Conservation (phyloP, 1,140 invertebrate genomes). For the Saccostrea glomerata region DNA sequence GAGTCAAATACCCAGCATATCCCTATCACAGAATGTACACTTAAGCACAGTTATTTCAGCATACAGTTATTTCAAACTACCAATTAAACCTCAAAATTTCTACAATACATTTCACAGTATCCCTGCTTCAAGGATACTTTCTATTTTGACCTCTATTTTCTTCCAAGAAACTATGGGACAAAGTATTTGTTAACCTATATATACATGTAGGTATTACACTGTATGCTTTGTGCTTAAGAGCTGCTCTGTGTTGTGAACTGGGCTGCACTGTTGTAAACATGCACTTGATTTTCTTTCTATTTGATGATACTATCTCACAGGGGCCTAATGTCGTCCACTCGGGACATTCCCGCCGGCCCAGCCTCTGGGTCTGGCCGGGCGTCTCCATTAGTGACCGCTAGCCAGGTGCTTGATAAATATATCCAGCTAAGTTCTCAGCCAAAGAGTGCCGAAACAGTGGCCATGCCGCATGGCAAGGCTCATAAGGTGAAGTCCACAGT, state of each 20-base stretch:
- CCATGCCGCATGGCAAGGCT: constrained; percentile 44
- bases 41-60: not conserved
- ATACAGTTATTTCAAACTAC: not conserved
- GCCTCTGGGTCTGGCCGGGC: constrained; percentile 55
- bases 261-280: constrained; percentile 29
- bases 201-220: too few species aligned
- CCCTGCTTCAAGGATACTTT: too few species aligned
- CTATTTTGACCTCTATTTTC: not conserved
- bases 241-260: constrained; percentile 1
- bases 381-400: constrained; percentile 66
- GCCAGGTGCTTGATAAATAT: constrained; percentile 68
- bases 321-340: constrained; percentile 55
- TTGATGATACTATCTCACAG: constrained; percentile 55
- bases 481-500: constrained; percentile 53
- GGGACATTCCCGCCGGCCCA: constrained; percentile 19
- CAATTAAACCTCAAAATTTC: not conserved
- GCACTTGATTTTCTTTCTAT: constrained; percentile 46
- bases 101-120: not conserved
- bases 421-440: constrained; percentile 59
- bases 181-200: not conserved
- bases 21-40: not conserved
- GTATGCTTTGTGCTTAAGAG: not conserved
- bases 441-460: constrained; percentile 35
- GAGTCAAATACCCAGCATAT: not conserved
- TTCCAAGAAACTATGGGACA: not conserved